phyloP scores from a whole-genome alignment of 2,888 invertebrate genomes.

The Agrotis exclamationis region DNA sequence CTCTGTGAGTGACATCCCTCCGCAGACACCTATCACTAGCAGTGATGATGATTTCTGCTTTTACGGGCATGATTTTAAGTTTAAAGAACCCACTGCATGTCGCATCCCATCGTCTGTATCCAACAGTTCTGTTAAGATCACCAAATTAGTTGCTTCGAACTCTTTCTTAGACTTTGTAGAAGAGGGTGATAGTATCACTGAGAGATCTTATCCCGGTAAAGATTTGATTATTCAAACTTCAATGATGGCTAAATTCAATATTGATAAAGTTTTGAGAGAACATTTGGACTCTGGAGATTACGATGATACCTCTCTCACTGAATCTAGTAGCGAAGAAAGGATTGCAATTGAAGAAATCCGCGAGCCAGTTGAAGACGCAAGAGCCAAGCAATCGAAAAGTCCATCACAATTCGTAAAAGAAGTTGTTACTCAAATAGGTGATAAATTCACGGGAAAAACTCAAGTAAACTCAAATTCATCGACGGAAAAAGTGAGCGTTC shows the following conservation, averaged over 20 bases:
- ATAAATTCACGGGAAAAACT: constrained; percentile 74
- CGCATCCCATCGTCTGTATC: constrained; percentile 82
- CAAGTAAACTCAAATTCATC: constrained; percentile 62
- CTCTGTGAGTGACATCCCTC: constrained; percentile 83
- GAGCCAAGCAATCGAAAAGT: constrained; percentile 74
- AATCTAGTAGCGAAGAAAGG: constrained; percentile 85
- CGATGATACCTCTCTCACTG: constrained; percentile 84
- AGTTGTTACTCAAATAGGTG: constrained; percentile 76
- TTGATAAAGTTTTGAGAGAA: constrained; percentile 82
- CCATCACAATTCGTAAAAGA: constrained; percentile 79
- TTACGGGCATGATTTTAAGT: constrained; percentile 88
- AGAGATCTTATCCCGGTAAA: constrained; percentile 80
- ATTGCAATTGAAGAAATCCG: constrained; percentile 77
- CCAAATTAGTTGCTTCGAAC: constrained; percentile 83
- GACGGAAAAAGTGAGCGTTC: constrained; percentile 78
- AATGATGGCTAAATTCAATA: constrained; percentile 88
- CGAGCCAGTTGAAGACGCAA: constrained; percentile 65
- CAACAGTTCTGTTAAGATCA: constrained; percentile 82
- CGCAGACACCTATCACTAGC: constrained; percentile 84
- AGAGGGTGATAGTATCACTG: constrained; percentile 83
- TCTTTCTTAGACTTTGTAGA: constrained; percentile 84
- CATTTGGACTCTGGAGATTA: constrained; percentile 86
- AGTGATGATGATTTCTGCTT: constrained; percentile 87
- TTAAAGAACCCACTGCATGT: constrained; percentile 85
- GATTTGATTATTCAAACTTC: constrained; percentile 83